Conservation (phyloP, 2,888 invertebrate species). For the Endotricha flammealis region DNA sequence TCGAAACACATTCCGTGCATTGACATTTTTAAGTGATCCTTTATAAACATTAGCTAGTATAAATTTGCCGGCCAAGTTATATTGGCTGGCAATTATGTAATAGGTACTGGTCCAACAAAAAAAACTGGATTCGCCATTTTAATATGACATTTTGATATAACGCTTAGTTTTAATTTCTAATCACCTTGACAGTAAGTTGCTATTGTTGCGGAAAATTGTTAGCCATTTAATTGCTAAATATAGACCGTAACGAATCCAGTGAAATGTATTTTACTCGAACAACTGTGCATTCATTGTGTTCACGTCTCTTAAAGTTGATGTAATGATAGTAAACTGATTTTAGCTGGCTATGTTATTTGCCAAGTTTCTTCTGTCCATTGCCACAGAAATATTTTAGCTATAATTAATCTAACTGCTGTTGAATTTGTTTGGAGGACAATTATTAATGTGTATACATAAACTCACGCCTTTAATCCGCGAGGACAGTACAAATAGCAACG, state of each 20-base stretch:
- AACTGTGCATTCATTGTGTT: not conserved
- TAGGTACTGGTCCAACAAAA: not conserved
- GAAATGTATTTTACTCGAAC: not conserved
- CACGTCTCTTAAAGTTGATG: no score
- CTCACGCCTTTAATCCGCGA: no score
- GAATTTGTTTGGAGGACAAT: no score
- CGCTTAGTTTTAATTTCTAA: conserved; percentile 1
- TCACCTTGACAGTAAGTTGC: not conserved
- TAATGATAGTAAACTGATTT: no score
- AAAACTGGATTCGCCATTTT: not conserved
- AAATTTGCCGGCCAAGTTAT: not conserved
- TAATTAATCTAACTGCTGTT: no score
- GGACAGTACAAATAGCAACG: no score
- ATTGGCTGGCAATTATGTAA: not conserved
- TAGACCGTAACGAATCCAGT: conserved; percentile 1
- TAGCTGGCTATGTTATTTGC: no score
- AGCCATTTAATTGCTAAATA: not conserved
- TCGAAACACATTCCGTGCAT: conserved; percentile 46
- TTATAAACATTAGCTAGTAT: conserved; percentile 7
- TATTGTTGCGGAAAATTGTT: conserved; percentile 1
- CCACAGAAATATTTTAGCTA: no score
- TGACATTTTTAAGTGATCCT: conserved; percentile 33
- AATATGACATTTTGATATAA: not conserved
- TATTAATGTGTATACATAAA: no score
- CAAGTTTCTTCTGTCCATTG: no score